These are phyloP conservation scores for Neuroterus valhalla DNA, from an alignment of 1,140 invertebrate species.

Conservation along the genomic window DNA sequence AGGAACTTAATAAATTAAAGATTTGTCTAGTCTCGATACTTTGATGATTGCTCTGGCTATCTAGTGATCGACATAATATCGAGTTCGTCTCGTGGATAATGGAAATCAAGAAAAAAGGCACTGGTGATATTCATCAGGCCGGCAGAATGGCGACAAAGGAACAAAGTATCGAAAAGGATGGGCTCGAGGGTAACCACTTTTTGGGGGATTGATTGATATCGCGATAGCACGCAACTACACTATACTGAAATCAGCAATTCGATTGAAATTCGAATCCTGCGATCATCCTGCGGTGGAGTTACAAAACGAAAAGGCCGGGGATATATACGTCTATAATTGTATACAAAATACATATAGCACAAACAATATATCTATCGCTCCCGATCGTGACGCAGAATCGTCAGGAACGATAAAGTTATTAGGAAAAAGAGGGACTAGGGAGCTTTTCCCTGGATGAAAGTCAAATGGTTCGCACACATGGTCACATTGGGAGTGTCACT, in stretches of 20 bases:
- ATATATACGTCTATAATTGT: neutral
- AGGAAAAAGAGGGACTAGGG: neutral
- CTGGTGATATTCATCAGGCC: slow-evolving; percentile 25
- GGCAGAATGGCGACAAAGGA: slow-evolving; percentile 21
- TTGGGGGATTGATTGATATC: slow-evolving; percentile 21
- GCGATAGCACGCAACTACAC: slow-evolving; percentile 23
- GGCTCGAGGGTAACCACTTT: slow-evolving; percentile 16
- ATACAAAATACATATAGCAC: too few relatives aligned
- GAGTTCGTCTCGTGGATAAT: slow-evolving; percentile 21
- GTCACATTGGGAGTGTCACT: slow-evolving; percentile 9
- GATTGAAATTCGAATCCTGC: slow-evolving; percentile 15
- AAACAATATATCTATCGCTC: neutral
- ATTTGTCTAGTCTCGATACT: neutral
- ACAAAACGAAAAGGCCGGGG: neutral
- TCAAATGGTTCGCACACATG: neutral
- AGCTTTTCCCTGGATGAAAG: neutral
- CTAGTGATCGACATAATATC: neutral
- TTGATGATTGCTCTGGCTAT: neutral
- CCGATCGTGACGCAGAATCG: neutral
- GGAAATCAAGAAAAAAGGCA: slow-evolving; percentile 7
- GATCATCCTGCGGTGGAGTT: neutral
- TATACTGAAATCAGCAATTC: slow-evolving; percentile 9
- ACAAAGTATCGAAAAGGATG: slow-evolving; percentile 26
- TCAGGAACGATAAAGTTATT: slow-evolving; percentile 17
- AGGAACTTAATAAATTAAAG: too few relatives aligned